Base-by-base conservation (phyloP, 1,140 invertebrate species). In the Holcopasites calliopsidis region DNA sequence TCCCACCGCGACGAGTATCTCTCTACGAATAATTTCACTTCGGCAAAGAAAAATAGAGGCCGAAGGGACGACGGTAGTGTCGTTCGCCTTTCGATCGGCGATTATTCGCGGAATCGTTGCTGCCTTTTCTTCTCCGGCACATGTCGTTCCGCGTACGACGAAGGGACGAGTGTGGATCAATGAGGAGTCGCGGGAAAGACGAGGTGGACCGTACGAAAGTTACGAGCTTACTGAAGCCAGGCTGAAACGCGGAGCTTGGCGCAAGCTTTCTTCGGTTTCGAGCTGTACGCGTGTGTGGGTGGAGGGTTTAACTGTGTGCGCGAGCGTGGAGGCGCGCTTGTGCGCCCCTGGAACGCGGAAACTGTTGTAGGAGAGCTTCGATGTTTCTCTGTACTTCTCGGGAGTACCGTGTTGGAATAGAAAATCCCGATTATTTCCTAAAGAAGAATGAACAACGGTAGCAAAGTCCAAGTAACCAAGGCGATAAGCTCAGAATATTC, bases 151-250 rank as follows among this genome's bases (percentile, higher is more conserved):
- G 44, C 44, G 44, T n/a, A n/a, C 44, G 1, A 47, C 38, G 38
- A 40, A 4, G 47, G n/a, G 1, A 6, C n/a, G 16, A 8, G 35
- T 38, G 35, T 38, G 35, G 4, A 38, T 13, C 11, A 5, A 21
- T 21, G 40, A 2, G 7, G 26, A n/a, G 6, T 21, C 8, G 8
- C 4, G 26, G 16, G 40, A 47, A 6, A n/a, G 57, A 10, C 57
- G 26, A 62, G 26, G 35, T 76, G 75, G 42, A 85, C 80, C 78
- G 82, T 50, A 64, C 64, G 77, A 85, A 88, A 88, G 87, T 85
- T 87, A 79, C 69, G 80, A 86, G 86, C 87, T 88, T 85, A 88
- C 87, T 88, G 86, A 87, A 81, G 79, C 79, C 85, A 82, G 82
- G 77, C 78, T 44, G 52, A 60, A 69, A 66, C 71, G 21, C 71